Percentiles rank a stretch among this genome's conserved stretches.
phyloP scores from a whole-genome alignment of 64 coral and sea anemone genomes.

The Stylophora pistillata region DNA sequence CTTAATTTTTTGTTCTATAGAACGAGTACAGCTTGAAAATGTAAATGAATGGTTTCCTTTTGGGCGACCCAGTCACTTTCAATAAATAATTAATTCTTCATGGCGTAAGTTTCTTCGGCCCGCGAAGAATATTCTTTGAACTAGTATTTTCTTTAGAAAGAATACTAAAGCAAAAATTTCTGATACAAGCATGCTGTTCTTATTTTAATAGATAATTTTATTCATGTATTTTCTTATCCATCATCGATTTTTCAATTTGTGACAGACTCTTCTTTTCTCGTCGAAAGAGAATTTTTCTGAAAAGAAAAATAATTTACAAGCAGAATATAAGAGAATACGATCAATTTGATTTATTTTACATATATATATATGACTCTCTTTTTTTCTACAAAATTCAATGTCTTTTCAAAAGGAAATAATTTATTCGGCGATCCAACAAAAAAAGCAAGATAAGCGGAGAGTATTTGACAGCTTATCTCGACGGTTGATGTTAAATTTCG shows the following conservation, averaged over 20 bases:
- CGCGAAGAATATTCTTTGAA: neutral
- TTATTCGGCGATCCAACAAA: conserved; percentile 26
- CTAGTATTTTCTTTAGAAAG: neutral
- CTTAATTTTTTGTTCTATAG: conserved; percentile 27
- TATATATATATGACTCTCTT: conserved; percentile 40
- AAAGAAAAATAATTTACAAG: conserved; percentile 55
- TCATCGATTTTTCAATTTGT: conserved; percentile 25
- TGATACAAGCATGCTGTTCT: neutral
- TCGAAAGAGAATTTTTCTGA: conserved; percentile 29
- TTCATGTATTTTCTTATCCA: conserved; percentile 29
- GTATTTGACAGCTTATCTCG: conserved; percentile 33
- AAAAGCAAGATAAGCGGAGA: conserved; percentile 30
- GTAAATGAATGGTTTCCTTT: conserved; percentile 47
- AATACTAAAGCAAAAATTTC: conserved; percentile 7
- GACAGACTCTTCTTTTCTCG: neutral
- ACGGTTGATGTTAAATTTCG: conserved; percentile 35
- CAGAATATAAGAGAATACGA: conserved; percentile 47
- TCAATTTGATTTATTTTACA: conserved; percentile 60
- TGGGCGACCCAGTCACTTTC: conserved; percentile 39
- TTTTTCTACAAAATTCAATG: conserved; percentile 50
- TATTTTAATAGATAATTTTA: conserved; percentile 31
- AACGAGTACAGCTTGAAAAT: conserved; percentile 42
- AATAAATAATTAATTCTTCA: conserved; percentile 52
- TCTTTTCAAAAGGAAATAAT: conserved; percentile 29
- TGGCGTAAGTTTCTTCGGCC: neutral